These are phyloP conservation scores for Erynnis tages DNA, from an alignment of 2,888 invertebrate species.

Conservation along the genomic window DNA sequence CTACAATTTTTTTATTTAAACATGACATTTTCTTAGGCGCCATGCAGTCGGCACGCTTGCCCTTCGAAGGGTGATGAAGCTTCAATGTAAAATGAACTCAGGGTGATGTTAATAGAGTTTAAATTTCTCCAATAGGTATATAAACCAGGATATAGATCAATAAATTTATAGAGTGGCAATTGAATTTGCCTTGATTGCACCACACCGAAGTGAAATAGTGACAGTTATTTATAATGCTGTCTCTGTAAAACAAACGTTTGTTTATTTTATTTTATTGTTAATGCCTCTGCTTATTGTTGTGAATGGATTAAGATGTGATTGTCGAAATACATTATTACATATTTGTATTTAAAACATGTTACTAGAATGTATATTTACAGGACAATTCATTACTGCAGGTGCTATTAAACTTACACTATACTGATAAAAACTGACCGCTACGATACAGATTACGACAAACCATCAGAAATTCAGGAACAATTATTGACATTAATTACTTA, in stretches of 20 bases:
- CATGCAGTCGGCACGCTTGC: conserved; percentile 39
- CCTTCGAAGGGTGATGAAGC: conserved; percentile 30
- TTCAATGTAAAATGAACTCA: conserved; percentile 1
- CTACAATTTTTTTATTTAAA: conserved; percentile 28
- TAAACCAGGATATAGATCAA: conserved; percentile 22
- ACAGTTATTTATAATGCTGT: conserved; percentile 11
- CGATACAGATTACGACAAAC: no score
- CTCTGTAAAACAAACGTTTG: neutral
- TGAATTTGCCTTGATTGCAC: conserved; percentile 18
- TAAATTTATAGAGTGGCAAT: conserved; percentile 24
- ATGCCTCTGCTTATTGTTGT: no score
- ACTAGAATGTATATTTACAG: no score
- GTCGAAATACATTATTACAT: no score
- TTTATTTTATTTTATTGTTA: no score
- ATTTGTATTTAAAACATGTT: no score
- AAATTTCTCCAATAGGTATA: neutral
- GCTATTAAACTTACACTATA: no score
- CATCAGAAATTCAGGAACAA: no score
- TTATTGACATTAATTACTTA: no score
- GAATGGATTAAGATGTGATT: no score
- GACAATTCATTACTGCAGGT: no score
- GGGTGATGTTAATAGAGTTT: neutral
- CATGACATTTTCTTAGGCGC: conserved; percentile 38
- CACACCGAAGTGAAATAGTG: conserved; percentile 11
- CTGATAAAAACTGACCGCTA: no score